phyloP scores from a whole-genome alignment of 2,113 vertebrate species.

The Isurus oxyrinchus region DNA sequence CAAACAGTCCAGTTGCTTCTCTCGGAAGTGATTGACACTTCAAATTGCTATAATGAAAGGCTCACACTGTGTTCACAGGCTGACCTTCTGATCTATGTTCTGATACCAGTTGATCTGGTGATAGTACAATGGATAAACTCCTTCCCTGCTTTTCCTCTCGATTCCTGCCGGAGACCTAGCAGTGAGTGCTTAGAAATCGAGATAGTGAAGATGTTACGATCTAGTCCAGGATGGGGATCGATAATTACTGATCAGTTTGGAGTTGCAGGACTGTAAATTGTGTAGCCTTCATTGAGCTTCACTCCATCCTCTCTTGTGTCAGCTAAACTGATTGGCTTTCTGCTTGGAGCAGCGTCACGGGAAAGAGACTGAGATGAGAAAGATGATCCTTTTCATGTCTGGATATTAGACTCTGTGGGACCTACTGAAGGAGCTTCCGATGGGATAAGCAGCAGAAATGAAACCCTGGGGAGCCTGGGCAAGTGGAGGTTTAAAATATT shows the following conservation, averaged over 20 bases:
- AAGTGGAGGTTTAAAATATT: neutral
- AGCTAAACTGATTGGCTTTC: neutral
- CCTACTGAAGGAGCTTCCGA: neutral
- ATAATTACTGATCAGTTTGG: neutral
- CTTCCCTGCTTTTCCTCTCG: neutral
- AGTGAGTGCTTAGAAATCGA: neutral
- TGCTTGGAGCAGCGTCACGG: neutral
- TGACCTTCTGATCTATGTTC: neutral
- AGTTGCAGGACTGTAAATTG: neutral
- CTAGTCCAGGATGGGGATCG: neutral
- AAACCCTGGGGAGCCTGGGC: neutral
- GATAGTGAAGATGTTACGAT: neutral
- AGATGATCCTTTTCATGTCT: neutral
- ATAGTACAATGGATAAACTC: neutral
- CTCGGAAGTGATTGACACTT: neutral
- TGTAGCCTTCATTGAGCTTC: neutral
- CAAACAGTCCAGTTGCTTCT: neutral
- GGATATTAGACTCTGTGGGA: no score
- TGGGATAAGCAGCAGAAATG: no score
- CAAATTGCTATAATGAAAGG: neutral
- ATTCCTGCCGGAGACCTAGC: neutral
- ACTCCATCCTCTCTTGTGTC: neutral
- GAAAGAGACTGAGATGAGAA: neutral
- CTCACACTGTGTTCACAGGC: neutral
- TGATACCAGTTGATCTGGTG: neutral